phyloP scores from a whole-genome alignment of 1,140 invertebrate genomes.

The Cydia strobilella region DNA sequence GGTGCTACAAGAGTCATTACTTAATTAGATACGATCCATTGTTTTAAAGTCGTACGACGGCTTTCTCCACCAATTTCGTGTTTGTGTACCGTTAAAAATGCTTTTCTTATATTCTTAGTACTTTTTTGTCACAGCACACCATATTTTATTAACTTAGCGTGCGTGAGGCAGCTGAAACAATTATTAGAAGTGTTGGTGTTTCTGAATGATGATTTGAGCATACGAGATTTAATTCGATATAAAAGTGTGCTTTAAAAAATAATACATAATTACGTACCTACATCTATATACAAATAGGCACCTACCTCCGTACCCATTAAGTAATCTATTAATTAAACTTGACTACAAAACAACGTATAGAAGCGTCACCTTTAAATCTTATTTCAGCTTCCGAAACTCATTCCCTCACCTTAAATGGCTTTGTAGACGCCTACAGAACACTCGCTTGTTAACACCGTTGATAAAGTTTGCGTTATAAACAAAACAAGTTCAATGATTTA shows the following conservation, averaged over 20 bases:
- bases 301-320: not conserved
- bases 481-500: slow-evolving; percentile 68
- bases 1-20: too few relatives aligned
- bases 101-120: not conserved
- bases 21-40: not conserved
- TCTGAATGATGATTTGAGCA: too few relatives aligned
- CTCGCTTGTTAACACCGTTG: slow-evolving; percentile 42
- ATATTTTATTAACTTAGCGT: not conserved
- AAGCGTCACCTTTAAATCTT: slow-evolving; percentile 4
- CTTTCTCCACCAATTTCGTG: not conserved
- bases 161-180: not conserved
- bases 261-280: too few relatives aligned
- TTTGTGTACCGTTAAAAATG: not conserved
- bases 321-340: not conserved
- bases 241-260: too few relatives aligned
- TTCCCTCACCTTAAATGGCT: slow-evolving; percentile 11
- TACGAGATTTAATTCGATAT: too few relatives aligned
- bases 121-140: not conserved
- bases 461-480: slow-evolving; percentile 51
- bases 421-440: slow-evolving; percentile 20
- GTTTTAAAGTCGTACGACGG: not conserved
- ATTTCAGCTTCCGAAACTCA: slow-evolving; percentile 9
- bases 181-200: too few relatives aligned
- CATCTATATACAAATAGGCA: not conserved
- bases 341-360: not conserved